phyloP scores from a whole-genome alignment of 2,113 vertebrate species.

The Laterallus jamaicensis region DNA sequence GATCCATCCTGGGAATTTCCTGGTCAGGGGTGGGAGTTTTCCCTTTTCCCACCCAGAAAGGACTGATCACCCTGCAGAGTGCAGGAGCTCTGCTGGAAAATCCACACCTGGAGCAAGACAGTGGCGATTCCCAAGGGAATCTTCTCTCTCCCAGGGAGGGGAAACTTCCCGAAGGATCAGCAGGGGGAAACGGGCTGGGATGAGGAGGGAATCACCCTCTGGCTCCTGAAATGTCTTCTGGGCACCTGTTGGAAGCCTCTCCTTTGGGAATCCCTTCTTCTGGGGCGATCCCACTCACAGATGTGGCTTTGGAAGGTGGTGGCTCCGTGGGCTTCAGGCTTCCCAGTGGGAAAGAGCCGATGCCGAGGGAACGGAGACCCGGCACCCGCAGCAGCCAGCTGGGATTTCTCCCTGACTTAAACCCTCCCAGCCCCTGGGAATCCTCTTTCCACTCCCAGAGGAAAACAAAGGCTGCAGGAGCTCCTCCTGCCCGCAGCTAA shows the following conservation, averaged over 20 bases:
- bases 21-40: neutral
- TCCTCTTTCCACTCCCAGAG: no score
- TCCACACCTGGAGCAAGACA: neutral
- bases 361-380: no score
- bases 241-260: neutral
- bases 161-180: neutral
- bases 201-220: neutral
- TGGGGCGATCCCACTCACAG: neutral
- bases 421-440: neutral
- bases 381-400: no score
- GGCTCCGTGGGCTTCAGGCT: no score
- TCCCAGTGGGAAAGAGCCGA: no score
- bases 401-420: neutral
- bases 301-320: neutral
- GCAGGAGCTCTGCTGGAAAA: neutral
- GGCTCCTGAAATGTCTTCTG: fast-evolving
- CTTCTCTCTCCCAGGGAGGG: no score
- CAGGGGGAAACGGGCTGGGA: no score
- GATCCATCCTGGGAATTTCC: neutral
- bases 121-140: neutral
- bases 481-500: neutral
- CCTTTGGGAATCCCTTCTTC: neutral
- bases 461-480: neutral
- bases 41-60: neutral
- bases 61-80: no score